Evolutionary conservation across 2,797 vertebrate species (phyloP), one percentile per base, ranked within the genome.

Genomic region (Luscinia megarhynchos): DNA sequence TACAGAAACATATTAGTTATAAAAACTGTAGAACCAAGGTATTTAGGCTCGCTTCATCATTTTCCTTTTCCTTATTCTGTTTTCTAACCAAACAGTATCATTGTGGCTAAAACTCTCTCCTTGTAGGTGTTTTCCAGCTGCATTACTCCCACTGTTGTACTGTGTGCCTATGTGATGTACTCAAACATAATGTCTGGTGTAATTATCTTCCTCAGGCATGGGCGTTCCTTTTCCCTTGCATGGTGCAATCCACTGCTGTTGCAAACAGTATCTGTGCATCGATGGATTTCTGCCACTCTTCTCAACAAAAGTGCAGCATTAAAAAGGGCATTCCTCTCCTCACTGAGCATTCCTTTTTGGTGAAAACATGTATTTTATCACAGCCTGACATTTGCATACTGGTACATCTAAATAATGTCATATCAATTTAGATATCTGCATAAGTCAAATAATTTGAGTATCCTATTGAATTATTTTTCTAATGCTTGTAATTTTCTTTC

Each of bases 111-210:
- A 95, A 79, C 57, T 92, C 86, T 90, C 30, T 84, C 32, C 38
- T 92, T 90, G 90, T 95, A 97, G 90, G 94, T 95, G 90, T 93
- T 96, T 86, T 97, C 78, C 86, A 93, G 80, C 92, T 94, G 53
- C 64, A 57, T 80, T 87, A 89, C 93, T 92, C 94, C 94, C 92
- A 95, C 93, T 79, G 63, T 59, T 93, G 87, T 72, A 26, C 80
- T 95, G 74, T 94, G 95, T 95, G 90, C 90, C 78, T 80, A 4
- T 85, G 86, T 80, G 92, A 93, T 95, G 88, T 93, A 87, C 81
- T 95, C 86, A 95, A 93, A 95, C 92, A 95, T 89, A 87, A 90
- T 43, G 88, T 86, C 86, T 95, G 87, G 59, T 68, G 66, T 82
- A 95, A 95, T 95, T 94, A 95, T 89, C 63, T 87, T 88, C 70